Percentiles rank a stretch among this genome's conserved stretches.
Conservation (phyloP, 1,140 invertebrate genomes). For the Pantala flavescens region DNA sequence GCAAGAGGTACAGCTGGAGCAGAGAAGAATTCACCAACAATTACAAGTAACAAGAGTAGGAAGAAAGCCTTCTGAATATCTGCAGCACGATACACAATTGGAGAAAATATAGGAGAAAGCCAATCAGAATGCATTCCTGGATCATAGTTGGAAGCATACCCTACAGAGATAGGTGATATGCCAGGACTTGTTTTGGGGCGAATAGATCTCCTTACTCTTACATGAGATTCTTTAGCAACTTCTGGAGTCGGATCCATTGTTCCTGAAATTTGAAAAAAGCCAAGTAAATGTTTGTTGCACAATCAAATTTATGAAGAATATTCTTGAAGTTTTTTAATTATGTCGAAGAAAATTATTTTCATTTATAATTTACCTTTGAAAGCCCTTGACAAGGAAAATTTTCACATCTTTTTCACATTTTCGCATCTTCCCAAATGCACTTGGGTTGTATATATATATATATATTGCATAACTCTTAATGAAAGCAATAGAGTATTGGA, state of each 20-base stretch:
- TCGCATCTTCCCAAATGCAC: no score
- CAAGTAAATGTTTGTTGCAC: no score
- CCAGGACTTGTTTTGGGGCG: conserved; percentile 30
- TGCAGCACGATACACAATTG: conserved; percentile 71
- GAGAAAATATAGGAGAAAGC: conserved; percentile 86
- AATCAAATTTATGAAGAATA: no score
- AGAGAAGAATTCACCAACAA: conserved; percentile 95
- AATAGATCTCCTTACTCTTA: neutral
- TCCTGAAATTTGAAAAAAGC: no score
- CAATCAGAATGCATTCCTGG: conserved; percentile 58
- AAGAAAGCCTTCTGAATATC: conserved; percentile 97
- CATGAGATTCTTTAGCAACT: neutral
- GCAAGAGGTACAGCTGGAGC: conserved; percentile 58
- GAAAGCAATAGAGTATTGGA: no score
- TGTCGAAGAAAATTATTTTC: no score
- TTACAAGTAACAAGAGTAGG: conserved; percentile 77
- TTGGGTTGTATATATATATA: no score
- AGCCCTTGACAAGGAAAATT: no score
- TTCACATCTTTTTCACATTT: no score
- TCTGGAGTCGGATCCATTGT: neutral
- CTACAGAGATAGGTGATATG: conserved; percentile 63
- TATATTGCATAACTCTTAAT: no score
- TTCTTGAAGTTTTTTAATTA: no score
- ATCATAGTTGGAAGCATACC: conserved; percentile 74
- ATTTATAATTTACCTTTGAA: no score